Percentiles rank a stretch among this genome's conserved stretches.
Conservation (phyloP, 2,888 invertebrate species). For the Octonoba sinensis region DNA sequence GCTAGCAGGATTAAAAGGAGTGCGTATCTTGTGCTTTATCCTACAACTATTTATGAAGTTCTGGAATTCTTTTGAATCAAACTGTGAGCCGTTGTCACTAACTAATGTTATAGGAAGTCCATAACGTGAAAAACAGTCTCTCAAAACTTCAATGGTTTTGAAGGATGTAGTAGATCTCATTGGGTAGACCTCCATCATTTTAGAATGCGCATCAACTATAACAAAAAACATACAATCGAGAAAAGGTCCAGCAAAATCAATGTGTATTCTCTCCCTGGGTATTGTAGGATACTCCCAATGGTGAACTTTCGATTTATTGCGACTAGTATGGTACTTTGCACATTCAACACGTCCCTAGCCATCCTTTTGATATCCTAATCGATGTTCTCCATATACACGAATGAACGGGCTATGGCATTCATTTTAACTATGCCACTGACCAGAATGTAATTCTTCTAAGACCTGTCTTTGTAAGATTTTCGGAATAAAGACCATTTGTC, state of each 20-base stretch:
- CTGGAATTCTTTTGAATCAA: conserved; percentile 12
- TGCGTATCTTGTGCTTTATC: background rate
- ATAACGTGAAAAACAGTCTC: conserved; percentile 19
- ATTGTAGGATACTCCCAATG: background rate
- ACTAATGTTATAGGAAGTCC: conserved; percentile 14
- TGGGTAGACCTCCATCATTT: background rate
- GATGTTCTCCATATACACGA: background rate
- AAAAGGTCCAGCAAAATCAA: background rate
- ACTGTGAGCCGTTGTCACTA: conserved; percentile 26
- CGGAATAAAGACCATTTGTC: background rate
- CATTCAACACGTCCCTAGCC: background rate
- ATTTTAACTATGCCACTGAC: conserved; percentile 6
- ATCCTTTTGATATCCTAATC: background rate
- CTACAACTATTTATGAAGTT: background rate
- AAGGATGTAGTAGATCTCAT: background rate
- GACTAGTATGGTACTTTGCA: background rate
- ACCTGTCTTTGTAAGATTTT: background rate
- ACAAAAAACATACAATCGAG: background rate
- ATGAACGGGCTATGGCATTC: background rate
- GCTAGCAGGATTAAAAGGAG: conserved; percentile 9
- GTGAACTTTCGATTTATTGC: background rate
- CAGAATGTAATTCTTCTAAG: background rate
- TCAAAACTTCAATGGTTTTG: background rate
- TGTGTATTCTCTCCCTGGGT: background rate
- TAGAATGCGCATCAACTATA: background rate